These are phyloP conservation scores for Aplysia californica DNA, from an alignment of 1,140 invertebrate species.

Conservation along the genomic window DNA sequence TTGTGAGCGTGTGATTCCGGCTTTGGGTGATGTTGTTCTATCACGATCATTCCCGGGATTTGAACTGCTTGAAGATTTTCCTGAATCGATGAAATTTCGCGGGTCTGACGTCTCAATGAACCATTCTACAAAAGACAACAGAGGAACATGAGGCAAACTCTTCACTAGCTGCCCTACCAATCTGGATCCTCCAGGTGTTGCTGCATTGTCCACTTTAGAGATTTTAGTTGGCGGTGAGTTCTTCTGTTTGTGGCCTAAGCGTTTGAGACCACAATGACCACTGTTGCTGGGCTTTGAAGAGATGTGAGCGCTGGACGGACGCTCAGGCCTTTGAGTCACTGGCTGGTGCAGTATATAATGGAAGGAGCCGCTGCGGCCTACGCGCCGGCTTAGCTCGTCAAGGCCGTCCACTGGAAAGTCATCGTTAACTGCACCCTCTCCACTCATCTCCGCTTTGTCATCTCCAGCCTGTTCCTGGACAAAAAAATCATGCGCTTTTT, in stretches of 20 bases:
- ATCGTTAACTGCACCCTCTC: too few species aligned
- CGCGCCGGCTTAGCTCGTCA: too few species aligned
- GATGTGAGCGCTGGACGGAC: background rate
- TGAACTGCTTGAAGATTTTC: background rate
- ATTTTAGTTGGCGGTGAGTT: slow-evolving; percentile 22
- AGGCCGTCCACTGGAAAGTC: too few species aligned
- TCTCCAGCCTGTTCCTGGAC: too few species aligned
- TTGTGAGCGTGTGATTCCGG: background rate
- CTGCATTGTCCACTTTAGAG: background rate
- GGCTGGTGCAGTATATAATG: background rate
- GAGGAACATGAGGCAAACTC: slow-evolving; percentile 12
- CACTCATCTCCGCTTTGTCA: too few species aligned
- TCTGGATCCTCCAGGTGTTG: background rate
- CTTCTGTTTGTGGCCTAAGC: background rate
- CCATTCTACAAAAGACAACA: slow-evolving; percentile 26
- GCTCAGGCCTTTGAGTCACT: background rate
- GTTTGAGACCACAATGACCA: background rate
- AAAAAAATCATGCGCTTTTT: too few species aligned
- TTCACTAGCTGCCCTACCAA: slow-evolving; percentile 1
- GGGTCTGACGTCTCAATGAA: slow-evolving; percentile 26
- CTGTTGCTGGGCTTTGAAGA: background rate
- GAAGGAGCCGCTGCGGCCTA: too few species aligned
- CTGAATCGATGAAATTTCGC: slow-evolving; percentile 5
- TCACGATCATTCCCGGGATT: background rate
- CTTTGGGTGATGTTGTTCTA: background rate